Evolutionary conservation across 2,113 vertebrate genomes (phyloP), one percentile per base, ranked within the genome.

Genomic region (Pachypanchax playfairii): DNA sequence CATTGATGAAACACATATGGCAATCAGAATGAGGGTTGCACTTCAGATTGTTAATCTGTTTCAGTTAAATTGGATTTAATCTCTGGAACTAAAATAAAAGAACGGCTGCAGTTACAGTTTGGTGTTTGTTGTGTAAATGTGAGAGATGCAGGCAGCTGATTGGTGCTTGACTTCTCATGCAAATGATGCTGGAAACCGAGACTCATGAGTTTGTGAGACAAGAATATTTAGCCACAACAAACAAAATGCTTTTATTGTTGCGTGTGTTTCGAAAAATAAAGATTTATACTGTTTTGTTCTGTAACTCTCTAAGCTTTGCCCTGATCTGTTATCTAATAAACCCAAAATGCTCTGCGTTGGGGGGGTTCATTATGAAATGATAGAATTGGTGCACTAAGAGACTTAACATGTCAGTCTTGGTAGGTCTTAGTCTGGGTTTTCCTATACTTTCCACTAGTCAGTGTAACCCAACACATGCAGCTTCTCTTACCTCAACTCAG

Each of bases 381-480:
- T n/a, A n/a, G n/a, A n/a, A n/a, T n/a, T n/a, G n/a, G n/a, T n/a
- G n/a, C n/a, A n/a, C n/a, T n/a, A n/a, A n/a, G n/a, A n/a, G n/a
- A n/a, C n/a, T n/a, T n/a, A n/a, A n/a, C n/a, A n/a, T n/a, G 15
- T 51, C 54, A 65, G 48, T 65, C 20, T 73, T 75, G 49, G 46
- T 21, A 47, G 46, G 59, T 31, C 11, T 64, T 31, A 48, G 50
- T 70, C 57, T 79, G 75, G 73, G 75, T 64, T 80, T 84, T 65
- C 77, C 75, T 74, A 50, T 65, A 63, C 79, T 86, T 87, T 84
- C 83, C 82, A 79, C 42, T 70, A 80, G 70, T 73, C 41, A 3
- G 38, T 79, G 88, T 81, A 90, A 90, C 87, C 82, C 75, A 85
- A 89, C 86, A 89, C 89, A 86, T 58, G 33, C 70, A 52, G 79